Conservation (phyloP, 2,113 vertebrate species). For the Hippoglossus stenolepis region DNA sequence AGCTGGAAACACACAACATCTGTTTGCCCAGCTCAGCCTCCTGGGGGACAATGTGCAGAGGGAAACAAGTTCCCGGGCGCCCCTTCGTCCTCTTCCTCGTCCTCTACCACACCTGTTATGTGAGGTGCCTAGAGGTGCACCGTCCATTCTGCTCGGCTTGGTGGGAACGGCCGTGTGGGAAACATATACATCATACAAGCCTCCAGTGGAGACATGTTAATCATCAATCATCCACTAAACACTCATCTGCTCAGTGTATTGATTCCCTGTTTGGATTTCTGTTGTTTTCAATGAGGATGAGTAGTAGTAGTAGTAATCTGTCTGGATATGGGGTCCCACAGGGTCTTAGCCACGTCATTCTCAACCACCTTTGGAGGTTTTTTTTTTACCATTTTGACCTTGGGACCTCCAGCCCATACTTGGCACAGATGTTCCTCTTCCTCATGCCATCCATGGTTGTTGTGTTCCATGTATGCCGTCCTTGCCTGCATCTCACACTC, state of each 20-base stretch:
- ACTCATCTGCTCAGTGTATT: too few relatives aligned
- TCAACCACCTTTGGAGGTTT: neutral
- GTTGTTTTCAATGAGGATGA: too few relatives aligned
- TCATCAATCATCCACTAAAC: slow-evolving; percentile 42
- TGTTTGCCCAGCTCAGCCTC: slow-evolving; percentile 45
- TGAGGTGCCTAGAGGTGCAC: neutral
- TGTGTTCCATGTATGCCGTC: neutral
- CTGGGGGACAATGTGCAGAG: slow-evolving; percentile 38
- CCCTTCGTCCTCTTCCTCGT: slow-evolving; percentile 44
- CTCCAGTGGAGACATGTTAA: slow-evolving; percentile 25
- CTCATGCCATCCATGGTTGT: neutral
- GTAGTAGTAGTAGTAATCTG: too few relatives aligned
- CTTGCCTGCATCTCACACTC: neutral
- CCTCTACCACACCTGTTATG: slow-evolving; percentile 46
- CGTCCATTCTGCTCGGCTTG: too few relatives aligned
- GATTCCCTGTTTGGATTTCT: too few relatives aligned
- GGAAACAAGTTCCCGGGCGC: slow-evolving; percentile 41
- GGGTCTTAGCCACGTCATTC: too few relatives aligned
- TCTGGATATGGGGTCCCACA: too few relatives aligned
- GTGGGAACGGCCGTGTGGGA: too few relatives aligned
- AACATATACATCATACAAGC: slow-evolving; percentile 8
- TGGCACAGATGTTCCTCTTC: neutral
- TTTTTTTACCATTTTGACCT: neutral
- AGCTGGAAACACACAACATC: slow-evolving; percentile 62
- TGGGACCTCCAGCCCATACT: neutral